Percentiles rank a stretch among this genome's conserved stretches.
Conservation (phyloP, 2,113 vertebrate species). For the Oreocharis arfaki region DNA sequence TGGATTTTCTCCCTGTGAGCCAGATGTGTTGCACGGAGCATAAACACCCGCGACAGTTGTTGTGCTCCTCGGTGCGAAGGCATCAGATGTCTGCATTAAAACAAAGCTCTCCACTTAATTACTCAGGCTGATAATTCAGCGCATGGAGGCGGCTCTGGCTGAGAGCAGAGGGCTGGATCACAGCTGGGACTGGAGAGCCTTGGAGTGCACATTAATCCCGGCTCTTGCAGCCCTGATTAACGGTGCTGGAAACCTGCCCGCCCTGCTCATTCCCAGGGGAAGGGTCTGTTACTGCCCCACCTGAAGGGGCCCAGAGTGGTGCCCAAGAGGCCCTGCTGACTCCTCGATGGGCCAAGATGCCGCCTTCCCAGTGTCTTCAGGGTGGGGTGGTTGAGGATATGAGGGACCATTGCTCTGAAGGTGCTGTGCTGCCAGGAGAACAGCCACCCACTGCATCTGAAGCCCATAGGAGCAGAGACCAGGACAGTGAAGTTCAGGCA, state of each 20-base stretch:
- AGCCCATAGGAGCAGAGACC: neutral
- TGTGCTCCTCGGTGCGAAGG: slow-evolving; percentile 35
- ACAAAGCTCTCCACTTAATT: slow-evolving; percentile 63
- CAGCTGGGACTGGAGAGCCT: slow-evolving; percentile 57
- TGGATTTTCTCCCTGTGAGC: slow-evolving; percentile 46
- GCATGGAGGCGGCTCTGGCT: slow-evolving; percentile 40
- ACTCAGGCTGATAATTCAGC: slow-evolving; percentile 58
- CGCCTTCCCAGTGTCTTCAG: neutral
- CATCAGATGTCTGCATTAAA: slow-evolving; percentile 63
- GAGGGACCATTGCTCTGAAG: neutral
- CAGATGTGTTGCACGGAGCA: slow-evolving; percentile 56
- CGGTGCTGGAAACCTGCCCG: neutral
- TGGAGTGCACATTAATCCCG: slow-evolving; percentile 50
- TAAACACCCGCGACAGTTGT: slow-evolving; percentile 51
- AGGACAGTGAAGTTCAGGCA: neutral
- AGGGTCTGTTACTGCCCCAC: neutral
- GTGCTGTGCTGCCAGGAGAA: neutral
- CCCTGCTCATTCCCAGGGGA: neutral
- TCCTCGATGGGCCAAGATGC: rapidly evolving
- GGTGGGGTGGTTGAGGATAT: neutral
- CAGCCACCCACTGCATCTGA: neutral
- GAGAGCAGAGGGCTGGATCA: slow-evolving; percentile 57
- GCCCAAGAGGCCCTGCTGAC: neutral
- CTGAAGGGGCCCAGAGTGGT: neutral
- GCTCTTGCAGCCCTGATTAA: slow-evolving; percentile 37